Percentiles rank a stretch among this genome's conserved stretches.
phyloP scores from a whole-genome alignment of 92 coral and sea anemone species.

The Palythoa grandiflora region DNA sequence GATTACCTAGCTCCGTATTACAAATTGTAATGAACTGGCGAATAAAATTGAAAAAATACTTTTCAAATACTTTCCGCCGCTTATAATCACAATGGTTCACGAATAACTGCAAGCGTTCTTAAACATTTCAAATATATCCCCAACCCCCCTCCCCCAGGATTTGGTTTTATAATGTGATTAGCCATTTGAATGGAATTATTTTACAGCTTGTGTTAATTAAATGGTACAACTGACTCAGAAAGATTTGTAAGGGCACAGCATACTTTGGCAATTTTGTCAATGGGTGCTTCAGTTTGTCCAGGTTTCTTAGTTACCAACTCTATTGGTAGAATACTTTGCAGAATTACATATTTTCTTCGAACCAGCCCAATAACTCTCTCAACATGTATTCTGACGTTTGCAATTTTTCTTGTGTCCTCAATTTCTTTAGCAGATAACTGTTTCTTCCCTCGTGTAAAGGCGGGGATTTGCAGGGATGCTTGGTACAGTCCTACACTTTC shows the following conservation, averaged over 20 bases:
- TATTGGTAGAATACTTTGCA: constrained; percentile 51
- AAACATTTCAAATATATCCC: no score
- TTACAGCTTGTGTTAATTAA: constrained; percentile 30
- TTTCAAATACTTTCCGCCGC: no score
- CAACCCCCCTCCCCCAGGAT: no score
- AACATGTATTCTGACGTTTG: constrained; percentile 62
- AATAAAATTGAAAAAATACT: no score
- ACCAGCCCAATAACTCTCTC: constrained; percentile 64
- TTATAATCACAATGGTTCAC: no score
- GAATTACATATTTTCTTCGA: constrained; percentile 56
- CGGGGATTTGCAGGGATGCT: constrained; percentile 61
- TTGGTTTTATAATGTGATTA: no score
- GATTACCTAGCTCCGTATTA: no score
- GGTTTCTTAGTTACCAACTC: constrained; percentile 42
- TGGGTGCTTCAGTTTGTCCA: constrained; percentile 36
- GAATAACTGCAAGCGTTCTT: no score
- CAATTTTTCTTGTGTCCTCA: constrained; percentile 57
- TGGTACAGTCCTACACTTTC: constrained; percentile 66
- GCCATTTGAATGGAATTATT: no score
- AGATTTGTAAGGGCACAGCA: constrained; percentile 70
- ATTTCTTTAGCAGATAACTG: constrained; percentile 54
- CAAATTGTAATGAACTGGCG: no score
- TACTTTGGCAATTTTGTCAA: constrained; percentile 62
- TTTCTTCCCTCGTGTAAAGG: constrained; percentile 58
- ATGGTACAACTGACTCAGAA: constrained; percentile 63